Percentiles rank a stretch among this genome's conserved stretches.
Conservation (phyloP, 2,797 vertebrate species). For the Phyllotis vaccarum region DNA sequence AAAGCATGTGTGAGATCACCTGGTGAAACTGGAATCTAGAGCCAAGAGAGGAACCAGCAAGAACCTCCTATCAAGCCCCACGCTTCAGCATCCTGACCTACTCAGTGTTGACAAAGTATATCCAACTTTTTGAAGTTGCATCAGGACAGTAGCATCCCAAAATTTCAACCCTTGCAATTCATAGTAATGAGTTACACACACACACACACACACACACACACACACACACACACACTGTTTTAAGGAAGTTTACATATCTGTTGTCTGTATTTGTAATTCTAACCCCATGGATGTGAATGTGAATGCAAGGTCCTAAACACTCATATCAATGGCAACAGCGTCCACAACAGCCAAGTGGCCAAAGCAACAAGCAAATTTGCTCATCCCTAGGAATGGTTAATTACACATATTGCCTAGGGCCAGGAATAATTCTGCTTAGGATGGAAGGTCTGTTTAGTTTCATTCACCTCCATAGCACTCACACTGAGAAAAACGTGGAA, state of each 20-base stretch:
- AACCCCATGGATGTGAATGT: not conserved
- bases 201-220: not conserved
- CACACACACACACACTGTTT: not conserved
- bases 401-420: not conserved
- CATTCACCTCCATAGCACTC: not conserved
- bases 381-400: too few species aligned
- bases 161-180: not conserved
- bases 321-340: not conserved
- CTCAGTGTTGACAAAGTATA: not conserved
- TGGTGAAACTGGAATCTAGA: not conserved
- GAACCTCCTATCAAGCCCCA: not conserved
- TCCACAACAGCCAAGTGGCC: too few species aligned
- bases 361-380: not conserved
- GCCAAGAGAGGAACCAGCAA: not conserved
- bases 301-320: not conserved
- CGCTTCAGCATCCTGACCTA: not conserved
- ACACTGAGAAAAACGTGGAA: too few species aligned
- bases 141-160: not conserved
- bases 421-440: not conserved
- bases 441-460: not conserved
- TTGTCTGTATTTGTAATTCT: not conserved
- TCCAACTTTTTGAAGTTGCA: not conserved
- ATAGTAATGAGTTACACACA: not conserved
- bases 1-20: not conserved
- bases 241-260: not conserved